phyloP scores from a whole-genome alignment of 2,113 vertebrate genomes.

The Rhinoderma darwinii region DNA sequence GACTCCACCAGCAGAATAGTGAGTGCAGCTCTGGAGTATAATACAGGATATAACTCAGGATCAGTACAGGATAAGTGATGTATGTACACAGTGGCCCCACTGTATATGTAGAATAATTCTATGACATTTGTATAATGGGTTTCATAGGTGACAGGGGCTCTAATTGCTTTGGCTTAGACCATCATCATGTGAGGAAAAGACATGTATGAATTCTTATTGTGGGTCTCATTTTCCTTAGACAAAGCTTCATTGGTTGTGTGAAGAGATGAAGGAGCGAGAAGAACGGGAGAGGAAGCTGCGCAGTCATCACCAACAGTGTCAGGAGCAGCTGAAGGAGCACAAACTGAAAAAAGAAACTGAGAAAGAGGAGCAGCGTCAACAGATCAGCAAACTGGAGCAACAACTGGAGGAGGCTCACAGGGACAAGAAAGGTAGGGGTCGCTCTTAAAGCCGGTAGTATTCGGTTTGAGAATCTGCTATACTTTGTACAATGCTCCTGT shows the following conservation, averaged over 20 bases:
- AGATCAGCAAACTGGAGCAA: slow-evolving; percentile 83
- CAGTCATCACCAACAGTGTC: slow-evolving; percentile 75
- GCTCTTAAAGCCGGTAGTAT: background rate
- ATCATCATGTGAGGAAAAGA: background rate
- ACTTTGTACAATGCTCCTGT: background rate
- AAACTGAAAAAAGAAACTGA: slow-evolving; percentile 78
- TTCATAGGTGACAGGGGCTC: background rate
- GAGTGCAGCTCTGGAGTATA: too few relatives aligned
- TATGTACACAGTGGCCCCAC: too few relatives aligned
- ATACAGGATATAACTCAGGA: too few relatives aligned
- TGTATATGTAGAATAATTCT: too few relatives aligned
- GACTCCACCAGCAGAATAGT: too few relatives aligned
- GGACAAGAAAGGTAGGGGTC: slow-evolving; percentile 85
- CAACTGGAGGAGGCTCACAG: slow-evolving; percentile 79
- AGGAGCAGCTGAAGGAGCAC: slow-evolving; percentile 80
- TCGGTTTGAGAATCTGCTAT: background rate
- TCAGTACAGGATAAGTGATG: too few relatives aligned
- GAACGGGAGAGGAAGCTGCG: slow-evolving; percentile 76
- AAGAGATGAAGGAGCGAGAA: slow-evolving; percentile 84
- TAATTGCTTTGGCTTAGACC: background rate
- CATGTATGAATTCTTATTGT: background rate
- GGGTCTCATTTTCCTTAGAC: slow-evolving; percentile 67
- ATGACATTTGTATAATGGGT: too few relatives aligned
- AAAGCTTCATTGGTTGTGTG: slow-evolving; percentile 88
- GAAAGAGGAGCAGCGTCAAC: slow-evolving; percentile 77